phyloP scores from a whole-genome alignment of 2,113 vertebrate species.

The Poeciliopsis turrubarensis region DNA sequence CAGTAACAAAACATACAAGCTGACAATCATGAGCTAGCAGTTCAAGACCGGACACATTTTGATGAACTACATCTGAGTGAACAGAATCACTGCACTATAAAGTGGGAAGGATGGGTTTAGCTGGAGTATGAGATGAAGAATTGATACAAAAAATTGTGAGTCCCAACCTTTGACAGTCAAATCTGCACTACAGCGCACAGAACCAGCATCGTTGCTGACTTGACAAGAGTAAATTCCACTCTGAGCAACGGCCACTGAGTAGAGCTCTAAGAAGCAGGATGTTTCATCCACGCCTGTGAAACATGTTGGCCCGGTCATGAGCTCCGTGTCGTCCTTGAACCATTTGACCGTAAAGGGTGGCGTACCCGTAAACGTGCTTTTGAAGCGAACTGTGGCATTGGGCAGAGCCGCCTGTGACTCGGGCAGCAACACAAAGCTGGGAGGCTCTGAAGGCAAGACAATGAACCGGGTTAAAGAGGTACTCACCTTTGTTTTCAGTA shows the following conservation, averaged over 20 bases:
- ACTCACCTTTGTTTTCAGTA: slow-evolving; percentile 37
- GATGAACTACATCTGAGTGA: background rate
- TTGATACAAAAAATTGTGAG: slow-evolving; percentile 37
- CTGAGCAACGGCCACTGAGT: slow-evolving; percentile 86
- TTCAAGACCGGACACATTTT: slow-evolving; percentile 21
- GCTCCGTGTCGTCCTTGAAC: slow-evolving; percentile 94
- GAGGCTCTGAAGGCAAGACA: slow-evolving; percentile 85
- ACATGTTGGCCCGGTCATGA: slow-evolving; percentile 89
- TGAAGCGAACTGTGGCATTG: slow-evolving; percentile 90
- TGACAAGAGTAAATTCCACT: slow-evolving; percentile 93
- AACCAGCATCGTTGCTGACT: slow-evolving; percentile 95
- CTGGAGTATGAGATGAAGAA: slow-evolving; percentile 25
- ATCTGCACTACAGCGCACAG: slow-evolving; percentile 88
- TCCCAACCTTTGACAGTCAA: slow-evolving; percentile 87
- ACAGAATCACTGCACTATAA: background rate
- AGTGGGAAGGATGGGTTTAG: background rate
- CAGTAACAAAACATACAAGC: slow-evolving; percentile 32
- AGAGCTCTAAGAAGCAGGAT: slow-evolving; percentile 92
- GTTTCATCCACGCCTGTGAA: slow-evolving; percentile 91
- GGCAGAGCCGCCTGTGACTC: slow-evolving; percentile 88
- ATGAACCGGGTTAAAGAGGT: slow-evolving; percentile 57
- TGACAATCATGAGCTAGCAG: slow-evolving; percentile 44
- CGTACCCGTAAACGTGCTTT: slow-evolving; percentile 90
- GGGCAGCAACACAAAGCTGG: slow-evolving; percentile 90
- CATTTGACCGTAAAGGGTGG: slow-evolving; percentile 93